Evolutionary conservation across 2,113 vertebrate genomes (phyloP), one percentile per base, ranked within the genome.

Genomic region (Dipodomys ordii): DNA sequence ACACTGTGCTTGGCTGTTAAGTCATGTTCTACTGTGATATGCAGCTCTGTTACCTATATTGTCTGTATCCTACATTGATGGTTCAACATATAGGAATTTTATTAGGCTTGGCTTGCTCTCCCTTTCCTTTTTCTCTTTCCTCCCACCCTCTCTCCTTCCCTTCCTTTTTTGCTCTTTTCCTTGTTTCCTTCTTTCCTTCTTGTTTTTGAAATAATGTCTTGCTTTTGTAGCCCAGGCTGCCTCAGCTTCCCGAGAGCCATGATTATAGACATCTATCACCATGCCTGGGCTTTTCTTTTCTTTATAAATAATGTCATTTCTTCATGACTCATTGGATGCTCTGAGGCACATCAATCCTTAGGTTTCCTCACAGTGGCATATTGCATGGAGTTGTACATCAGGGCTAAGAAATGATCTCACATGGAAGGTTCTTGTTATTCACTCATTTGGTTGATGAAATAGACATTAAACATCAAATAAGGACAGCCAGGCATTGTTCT

Each of bases 61-160:
- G 60, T 62, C 60, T 62, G 20, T 62, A 62, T 6, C 60, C 60
- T 62, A 60, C 11, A 67, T 35, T 57, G 85, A 53, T 95, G 85
- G 90, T 85, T 80, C 62, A 89, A 92, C 83, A n/a, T 95, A 84
- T 65, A 86, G 46, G 44, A 78, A 28, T 72, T 95, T 82, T 62
- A 93, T 74, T 71, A n/a, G 30, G 6, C 62, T 87, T 32, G 28
- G 32, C 12, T 67, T 7, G 3, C 27, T 57, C n/a, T 27, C 19
- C 8, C 13, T 2, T 8, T 28, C 19, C 20, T 6, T 19, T 39
- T n/a, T 28, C 9, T 5, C 30, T 65, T 20, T 2, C 13, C 32
- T 35, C 12, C 20, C 28, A 13, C 12, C 25, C 2, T 30, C 3
- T 9, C 1, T 12, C 2, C 9, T 11, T 4, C 49, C 13, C 0